Base-by-base conservation (phyloP, 1,140 invertebrate genomes). In the Cydia amplana region DNA sequence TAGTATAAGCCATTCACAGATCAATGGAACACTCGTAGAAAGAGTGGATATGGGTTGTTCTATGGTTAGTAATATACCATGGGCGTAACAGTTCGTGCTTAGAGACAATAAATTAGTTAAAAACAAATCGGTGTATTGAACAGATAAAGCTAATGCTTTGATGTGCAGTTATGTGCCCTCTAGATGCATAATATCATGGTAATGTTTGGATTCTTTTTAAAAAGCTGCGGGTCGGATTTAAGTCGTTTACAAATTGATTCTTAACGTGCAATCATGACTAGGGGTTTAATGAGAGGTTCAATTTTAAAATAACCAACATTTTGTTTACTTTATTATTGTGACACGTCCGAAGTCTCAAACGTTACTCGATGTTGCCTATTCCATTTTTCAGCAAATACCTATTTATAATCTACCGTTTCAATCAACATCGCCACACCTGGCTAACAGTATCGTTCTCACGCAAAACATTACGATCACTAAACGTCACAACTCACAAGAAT, bases 381-480 rank as follows among this genome's bases (percentile, higher is more conserved):
- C 36, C 10, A 40, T 40, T 40, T 40, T 40, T 40, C 36, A 60
- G 55, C 10, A 10, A 23, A 23, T n/a, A n/a, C n/a, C n/a, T n/a
- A n/a, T n/a, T n/a, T 55, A 9, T 23, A 23, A 60, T 20, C 20
- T 20, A 23, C 55, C 55, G 20, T 60, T 60, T 20, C 7, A 18
- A 60, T 23, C 20, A 60, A 23, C 4, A 4, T 51, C 60, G 20
- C 60, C 49, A 46, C 87, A 91, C 82, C 85, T 87, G 87, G 84
- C 25, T 32, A 72, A 16, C 67, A 16, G 73, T 84, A 80, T 72
- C 36, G 73, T 92, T 92, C 91, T 88, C 91, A 92, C 91, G 88
- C 77, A 79, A 83, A 83, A 73, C 83, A 83, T 83, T 75, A 49
- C 51, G 23, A 83, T 80, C 78, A 76, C 81, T 78, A 84, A 85